Conservation (phyloP, 2,797 vertebrate genomes). For the Antennarius maculatus region DNA sequence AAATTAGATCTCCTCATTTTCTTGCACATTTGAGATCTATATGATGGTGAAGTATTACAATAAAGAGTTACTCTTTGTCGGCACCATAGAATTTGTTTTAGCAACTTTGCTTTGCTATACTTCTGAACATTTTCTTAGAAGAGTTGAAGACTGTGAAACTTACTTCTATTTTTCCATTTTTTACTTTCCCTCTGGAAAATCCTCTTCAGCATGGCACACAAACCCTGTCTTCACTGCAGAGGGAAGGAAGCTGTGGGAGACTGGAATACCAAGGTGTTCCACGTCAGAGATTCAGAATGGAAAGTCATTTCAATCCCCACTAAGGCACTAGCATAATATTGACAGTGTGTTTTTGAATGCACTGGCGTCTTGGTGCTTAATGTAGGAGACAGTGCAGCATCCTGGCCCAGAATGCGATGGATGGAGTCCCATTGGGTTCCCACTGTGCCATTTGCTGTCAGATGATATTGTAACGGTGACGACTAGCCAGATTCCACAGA, state of each 20-base stretch:
- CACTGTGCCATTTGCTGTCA: conserved; percentile 13
- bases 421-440: too few relatives aligned
- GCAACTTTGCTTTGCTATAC: too few relatives aligned
- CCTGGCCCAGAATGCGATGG: conserved; percentile 8
- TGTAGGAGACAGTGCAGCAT: conserved; percentile 37
- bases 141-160: conserved; percentile 34
- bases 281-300: conserved; percentile 56
- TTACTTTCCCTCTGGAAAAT: conserved; percentile 62
- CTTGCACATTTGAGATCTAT: too few relatives aligned
- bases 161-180: conserved; percentile 22
- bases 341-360: conserved; percentile 52
- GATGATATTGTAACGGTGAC: conserved; percentile 34
- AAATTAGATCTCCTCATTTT: too few relatives aligned
- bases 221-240: conserved; percentile 59
- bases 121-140: background rate
- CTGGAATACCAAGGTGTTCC: conserved; percentile 51
- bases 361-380: conserved; percentile 21
- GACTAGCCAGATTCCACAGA: conserved; percentile 24
- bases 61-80: too few relatives aligned
- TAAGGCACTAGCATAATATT: conserved; percentile 56
- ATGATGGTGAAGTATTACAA: too few relatives aligned
- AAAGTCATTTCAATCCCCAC: conserved; percentile 61
- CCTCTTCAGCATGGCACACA: conserved; percentile 58
- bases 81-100: too few relatives aligned
- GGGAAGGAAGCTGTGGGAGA: conserved; percentile 61